Evolutionary conservation across 1,140 invertebrate genomes (phyloP).

Genomic region (Procambarus clarkii): DNA sequence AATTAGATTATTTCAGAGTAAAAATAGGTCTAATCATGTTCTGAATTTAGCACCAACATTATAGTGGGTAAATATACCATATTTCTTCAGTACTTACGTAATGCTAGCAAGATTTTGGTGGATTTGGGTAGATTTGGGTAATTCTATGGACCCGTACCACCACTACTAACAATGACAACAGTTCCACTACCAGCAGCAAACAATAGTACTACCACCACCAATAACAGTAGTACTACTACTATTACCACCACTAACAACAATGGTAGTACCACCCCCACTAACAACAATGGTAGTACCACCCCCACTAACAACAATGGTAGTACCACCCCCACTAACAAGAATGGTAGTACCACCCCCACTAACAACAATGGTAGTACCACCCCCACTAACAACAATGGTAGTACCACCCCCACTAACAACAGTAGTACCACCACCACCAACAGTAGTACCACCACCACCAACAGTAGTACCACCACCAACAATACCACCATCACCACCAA

Average conservation of each 20-base stretch:
- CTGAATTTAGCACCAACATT: too few species aligned
- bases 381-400: background rate
- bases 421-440: background rate
- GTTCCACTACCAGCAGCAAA: background rate
- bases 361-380: background rate
- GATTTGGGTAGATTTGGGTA: too few species aligned
- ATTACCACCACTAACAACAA: background rate
- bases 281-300: background rate
- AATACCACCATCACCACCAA: too few species aligned
- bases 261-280: background rate
- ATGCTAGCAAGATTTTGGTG: too few species aligned
- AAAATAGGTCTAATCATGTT: too few species aligned
- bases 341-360: too few species aligned
- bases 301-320: background rate
- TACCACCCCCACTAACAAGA: background rate
- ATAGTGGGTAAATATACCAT: too few species aligned
- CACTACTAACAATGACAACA: background rate
- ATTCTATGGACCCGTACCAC: background rate
- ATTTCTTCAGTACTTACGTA: too few species aligned
- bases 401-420: background rate
- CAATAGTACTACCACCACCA: background rate
- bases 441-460: too few species aligned
- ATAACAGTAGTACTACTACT: slow-evolving; percentile 2
- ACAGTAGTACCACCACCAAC: too few species aligned
- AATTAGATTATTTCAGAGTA: too few species aligned